Conservation (phyloP, 2,113 vertebrate genomes). For the Hiodon tergisus region DNA sequence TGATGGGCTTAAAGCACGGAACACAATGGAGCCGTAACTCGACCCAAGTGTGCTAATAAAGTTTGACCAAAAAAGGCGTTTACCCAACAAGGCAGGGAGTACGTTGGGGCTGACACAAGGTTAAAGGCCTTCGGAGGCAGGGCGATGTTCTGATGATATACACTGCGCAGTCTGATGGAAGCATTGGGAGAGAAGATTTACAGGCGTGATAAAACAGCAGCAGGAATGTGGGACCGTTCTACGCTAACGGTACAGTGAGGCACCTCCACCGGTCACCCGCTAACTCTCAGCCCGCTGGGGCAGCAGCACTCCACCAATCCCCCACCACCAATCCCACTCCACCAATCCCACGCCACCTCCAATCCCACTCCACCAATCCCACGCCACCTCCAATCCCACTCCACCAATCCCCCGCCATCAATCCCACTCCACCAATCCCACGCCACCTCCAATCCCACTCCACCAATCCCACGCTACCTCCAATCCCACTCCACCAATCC, state of each 20-base stretch:
- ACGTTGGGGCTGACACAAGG: constrained; percentile 6
- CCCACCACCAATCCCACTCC: background rate
- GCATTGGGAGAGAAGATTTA: constrained; percentile 16
- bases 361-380: too few relatives aligned
- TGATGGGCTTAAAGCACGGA: constrained; percentile 3
- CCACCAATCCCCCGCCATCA: too few relatives aligned
- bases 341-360: background rate
- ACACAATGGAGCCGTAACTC: constrained; percentile 2
- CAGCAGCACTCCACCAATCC: background rate
- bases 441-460: too few relatives aligned
- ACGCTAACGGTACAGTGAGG: background rate
- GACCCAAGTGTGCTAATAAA: constrained; percentile 14
- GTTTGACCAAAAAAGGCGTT: constrained; percentile 12
- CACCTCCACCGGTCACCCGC: background rate
- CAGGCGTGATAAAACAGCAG: constrained; percentile 7
- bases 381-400: too few relatives aligned
- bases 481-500: too few relatives aligned
- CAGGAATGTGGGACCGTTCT: constrained; percentile 12
- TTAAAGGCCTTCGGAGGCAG: constrained; percentile 12
- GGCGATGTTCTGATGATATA: constrained; percentile 7
- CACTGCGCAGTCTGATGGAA: constrained; percentile 4
- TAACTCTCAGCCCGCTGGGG: background rate
- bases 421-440: too few relatives aligned
- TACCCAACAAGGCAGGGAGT: background rate
- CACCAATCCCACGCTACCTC: too few relatives aligned